Evolutionary conservation across 1,140 invertebrate genomes (phyloP).

Genomic region (Pachypsylla venusta): DNA sequence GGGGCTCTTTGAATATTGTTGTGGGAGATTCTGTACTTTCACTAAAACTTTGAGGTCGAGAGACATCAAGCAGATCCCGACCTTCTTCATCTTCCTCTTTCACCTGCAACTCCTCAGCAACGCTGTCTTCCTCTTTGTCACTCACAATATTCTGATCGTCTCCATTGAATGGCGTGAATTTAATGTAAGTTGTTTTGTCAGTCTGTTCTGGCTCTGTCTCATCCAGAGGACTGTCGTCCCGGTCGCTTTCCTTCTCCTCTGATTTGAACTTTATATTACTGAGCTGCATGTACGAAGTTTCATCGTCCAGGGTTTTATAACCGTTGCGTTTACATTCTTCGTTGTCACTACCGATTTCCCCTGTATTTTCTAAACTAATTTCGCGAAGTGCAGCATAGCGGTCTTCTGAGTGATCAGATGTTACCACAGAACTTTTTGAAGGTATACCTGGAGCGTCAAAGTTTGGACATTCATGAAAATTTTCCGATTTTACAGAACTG

Average conservation of each 20-base stretch:
- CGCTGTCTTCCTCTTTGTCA: constrained; percentile 14
- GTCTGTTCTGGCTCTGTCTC: background rate
- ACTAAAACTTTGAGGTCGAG: constrained; percentile 22
- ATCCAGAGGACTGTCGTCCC: constrained; percentile 14
- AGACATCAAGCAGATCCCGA: constrained; percentile 22
- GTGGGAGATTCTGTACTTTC: constrained; percentile 25
- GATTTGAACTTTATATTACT: background rate
- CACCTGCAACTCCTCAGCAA: constrained; percentile 19
- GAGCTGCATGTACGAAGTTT: background rate
- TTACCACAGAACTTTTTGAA: background rate
- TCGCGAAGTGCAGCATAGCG: constrained; percentile 53
- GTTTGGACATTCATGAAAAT: background rate
- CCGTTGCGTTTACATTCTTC: constrained; percentile 15
- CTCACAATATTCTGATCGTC: background rate
- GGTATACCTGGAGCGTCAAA: background rate
- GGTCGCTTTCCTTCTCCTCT: constrained; percentile 7
- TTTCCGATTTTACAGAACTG: constrained; percentile 21
- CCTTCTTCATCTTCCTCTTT: constrained; percentile 21
- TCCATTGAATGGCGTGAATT: background rate
- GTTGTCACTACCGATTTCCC: constrained; percentile 23
- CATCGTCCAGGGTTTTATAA: constrained; percentile 1
- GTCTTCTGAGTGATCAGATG: constrained; percentile 31
- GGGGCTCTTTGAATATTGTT: constrained; percentile 22
- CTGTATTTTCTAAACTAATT: constrained; percentile 43
- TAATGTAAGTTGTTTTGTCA: constrained; percentile 7